Conservation (phyloP, 1,140 invertebrate genomes). For the Bombus breviceps region DNA sequence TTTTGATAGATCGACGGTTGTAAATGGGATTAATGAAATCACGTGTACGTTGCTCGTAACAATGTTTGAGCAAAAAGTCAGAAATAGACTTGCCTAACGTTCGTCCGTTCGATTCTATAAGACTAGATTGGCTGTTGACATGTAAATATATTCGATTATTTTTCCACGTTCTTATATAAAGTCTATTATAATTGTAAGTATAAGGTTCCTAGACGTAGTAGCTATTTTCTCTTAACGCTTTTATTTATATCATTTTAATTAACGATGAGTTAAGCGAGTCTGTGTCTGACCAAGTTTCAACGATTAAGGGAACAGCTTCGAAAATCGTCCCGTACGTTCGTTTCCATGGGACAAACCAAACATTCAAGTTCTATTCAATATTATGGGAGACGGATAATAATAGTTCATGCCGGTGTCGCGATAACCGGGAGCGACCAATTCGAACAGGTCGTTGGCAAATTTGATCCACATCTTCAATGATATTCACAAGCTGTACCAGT, state of each 20-base stretch:
- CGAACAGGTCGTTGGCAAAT: neutral
- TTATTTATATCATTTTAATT: conserved; percentile 5
- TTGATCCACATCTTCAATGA: conserved; percentile 23
- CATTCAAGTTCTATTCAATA: neutral
- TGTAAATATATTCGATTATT: conserved; percentile 47
- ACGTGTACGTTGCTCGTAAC: neutral
- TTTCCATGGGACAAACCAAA: neutral
- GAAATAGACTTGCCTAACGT: conserved; percentile 43
- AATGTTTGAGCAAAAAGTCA: conserved; percentile 6
- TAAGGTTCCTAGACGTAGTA: conserved; percentile 26
- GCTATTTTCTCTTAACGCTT: conserved; percentile 4
- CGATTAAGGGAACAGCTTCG: neutral
- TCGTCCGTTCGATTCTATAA: conserved; percentile 21
- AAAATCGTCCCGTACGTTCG: neutral
- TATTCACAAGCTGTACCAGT: conserved; percentile 39
- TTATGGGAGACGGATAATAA: neutral
- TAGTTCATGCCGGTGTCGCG: neutral
- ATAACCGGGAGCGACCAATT: neutral
- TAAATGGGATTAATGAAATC: neutral
- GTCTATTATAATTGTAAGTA: conserved; percentile 13
- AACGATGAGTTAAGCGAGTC: conserved; percentile 26
- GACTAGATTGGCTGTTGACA: conserved; percentile 19
- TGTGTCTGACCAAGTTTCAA: conserved; percentile 25
- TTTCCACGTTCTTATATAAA: conserved; percentile 24
- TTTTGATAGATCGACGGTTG: neutral